Base-by-base conservation (phyloP, 2,888 invertebrate species). In the Rhogogaster chlorosoma region DNA sequence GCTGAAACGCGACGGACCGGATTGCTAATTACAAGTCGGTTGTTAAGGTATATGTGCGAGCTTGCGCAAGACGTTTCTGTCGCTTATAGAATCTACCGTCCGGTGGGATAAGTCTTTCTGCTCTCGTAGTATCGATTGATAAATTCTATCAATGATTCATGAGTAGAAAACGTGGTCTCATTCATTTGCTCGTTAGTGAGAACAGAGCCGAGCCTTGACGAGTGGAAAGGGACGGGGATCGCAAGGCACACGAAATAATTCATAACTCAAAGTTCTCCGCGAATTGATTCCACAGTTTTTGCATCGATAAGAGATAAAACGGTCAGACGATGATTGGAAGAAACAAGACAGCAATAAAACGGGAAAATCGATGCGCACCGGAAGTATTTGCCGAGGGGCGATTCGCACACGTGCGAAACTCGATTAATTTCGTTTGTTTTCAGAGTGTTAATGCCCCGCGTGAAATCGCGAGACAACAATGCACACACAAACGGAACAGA, bases 391-490 rank as follows among this genome's bases (percentile, higher is more conserved):
- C 42, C 73, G 18, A 42, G 22, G 49, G 15, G 15, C 49, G n/a
- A 29, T 29, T 22, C 22, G 9, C 57, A 38, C 80, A 10, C 10
- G n/a, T 38, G 57, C 57, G 38, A 61, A 87, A 88, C 87, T 86
- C 86, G 87, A 86, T 87, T 78, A 83, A 87, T 87, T 89, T 88
- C 88, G 88, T 90, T 88, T 89, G 89, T 89, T 88, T 88, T 88
- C 87, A 88, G 89, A 91, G 91, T 90, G 91, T 91, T 91, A 92
- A 92, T 91, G 90, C 91, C 89, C 84, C 88, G 86, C 88, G 90
- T 91, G 91, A 91, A 91, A 90, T 89, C 87, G 88, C 86, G 86
- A 90, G 89, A 90, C 90, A 89, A 92, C 91, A 92, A 92, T 91
- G 89, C 88, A 87, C 80, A 61, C 38, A 61, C 57, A 84, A 89